Conservation (phyloP, 2,888 invertebrate species). For the Polydrusus cervinus region DNA sequence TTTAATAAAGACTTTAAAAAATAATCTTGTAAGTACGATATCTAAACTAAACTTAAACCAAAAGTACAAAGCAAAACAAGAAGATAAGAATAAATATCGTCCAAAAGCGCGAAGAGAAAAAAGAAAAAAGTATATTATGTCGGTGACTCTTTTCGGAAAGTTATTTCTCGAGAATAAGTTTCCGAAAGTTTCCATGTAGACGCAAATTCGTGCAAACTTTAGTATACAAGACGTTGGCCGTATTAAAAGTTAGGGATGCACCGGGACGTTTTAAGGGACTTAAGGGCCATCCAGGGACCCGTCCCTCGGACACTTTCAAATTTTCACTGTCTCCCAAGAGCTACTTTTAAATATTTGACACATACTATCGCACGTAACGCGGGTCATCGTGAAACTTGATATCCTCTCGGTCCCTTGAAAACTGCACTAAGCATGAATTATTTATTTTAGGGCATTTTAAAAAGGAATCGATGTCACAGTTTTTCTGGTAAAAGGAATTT, state of each 20-base stretch:
- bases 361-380: slow-evolving; percentile 70
- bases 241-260: slow-evolving; percentile 59
- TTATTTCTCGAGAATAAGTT: slow-evolving; percentile 47
- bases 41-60: too few relatives aligned
- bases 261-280: slow-evolving; percentile 56
- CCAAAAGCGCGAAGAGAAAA: slow-evolving; percentile 1
- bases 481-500: slow-evolving; percentile 33
- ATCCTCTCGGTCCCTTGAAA: slow-evolving; percentile 59
- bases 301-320: slow-evolving; percentile 72
- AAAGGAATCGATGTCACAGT: slow-evolving; percentile 60
- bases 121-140: slow-evolving; percentile 24
- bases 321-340: slow-evolving; percentile 71
- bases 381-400: slow-evolving; percentile 70
- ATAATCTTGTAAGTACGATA: too few relatives aligned
- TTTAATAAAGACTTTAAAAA: too few relatives aligned
- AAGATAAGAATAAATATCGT: not conserved
- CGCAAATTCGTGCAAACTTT: slow-evolving; percentile 53
- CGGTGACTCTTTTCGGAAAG: slow-evolving; percentile 27
- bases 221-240: slow-evolving; percentile 53
- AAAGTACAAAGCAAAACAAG: not conserved
- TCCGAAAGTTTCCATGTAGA: slow-evolving; percentile 47
- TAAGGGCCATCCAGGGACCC: slow-evolving; percentile 66
- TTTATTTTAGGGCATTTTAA: slow-evolving; percentile 54
- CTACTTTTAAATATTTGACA: slow-evolving; percentile 73
- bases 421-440: slow-evolving; percentile 51